Evolutionary conservation across 2,888 invertebrate genomes (phyloP).

Genomic region (Tetheella fluctuosa): DNA sequence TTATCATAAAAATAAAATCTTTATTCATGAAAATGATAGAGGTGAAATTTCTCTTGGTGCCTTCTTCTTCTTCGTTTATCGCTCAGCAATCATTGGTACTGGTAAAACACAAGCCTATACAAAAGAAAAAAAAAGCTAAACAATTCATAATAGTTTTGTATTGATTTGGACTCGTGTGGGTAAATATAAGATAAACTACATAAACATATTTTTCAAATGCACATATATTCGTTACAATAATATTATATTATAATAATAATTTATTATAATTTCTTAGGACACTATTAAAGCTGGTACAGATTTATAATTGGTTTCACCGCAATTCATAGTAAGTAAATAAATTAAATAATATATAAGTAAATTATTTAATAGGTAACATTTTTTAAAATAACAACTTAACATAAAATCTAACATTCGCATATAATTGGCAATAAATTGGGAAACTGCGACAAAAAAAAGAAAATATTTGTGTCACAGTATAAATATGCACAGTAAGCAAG

Average conservation of each 20-base stretch:
- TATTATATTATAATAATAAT: slow-evolving; percentile 64
- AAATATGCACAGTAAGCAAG: background rate
- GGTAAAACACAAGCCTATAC: too few relatives aligned
- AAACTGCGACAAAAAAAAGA: background rate
- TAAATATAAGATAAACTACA: slow-evolving; percentile 24
- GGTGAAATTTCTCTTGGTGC: too few relatives aligned
- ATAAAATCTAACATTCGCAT: background rate
- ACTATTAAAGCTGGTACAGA: slow-evolving; percentile 82
- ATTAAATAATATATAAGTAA: slow-evolving; percentile 34
- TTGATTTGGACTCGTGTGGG: background rate
- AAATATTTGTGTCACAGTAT: background rate
- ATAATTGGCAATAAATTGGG: too few relatives aligned
- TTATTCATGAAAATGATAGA: too few relatives aligned
- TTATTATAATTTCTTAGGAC: slow-evolving; percentile 70
- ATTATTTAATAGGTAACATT: slow-evolving; percentile 15
- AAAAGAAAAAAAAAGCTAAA: too few relatives aligned
- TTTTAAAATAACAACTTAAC: background rate
- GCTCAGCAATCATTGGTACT: too few relatives aligned
- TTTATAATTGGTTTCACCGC: slow-evolving; percentile 72
- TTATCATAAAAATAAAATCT: too few relatives aligned
- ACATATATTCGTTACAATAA: slow-evolving; percentile 79
- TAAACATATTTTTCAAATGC: slow-evolving; percentile 58
- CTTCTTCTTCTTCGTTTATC: too few relatives aligned
- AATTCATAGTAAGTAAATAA: slow-evolving; percentile 44
- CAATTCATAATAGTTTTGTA: too few relatives aligned